Evolutionary conservation across 2,113 vertebrate species (phyloP), one percentile per base, ranked within the genome.

Genomic region (Chaenogobius annularis): DNA sequence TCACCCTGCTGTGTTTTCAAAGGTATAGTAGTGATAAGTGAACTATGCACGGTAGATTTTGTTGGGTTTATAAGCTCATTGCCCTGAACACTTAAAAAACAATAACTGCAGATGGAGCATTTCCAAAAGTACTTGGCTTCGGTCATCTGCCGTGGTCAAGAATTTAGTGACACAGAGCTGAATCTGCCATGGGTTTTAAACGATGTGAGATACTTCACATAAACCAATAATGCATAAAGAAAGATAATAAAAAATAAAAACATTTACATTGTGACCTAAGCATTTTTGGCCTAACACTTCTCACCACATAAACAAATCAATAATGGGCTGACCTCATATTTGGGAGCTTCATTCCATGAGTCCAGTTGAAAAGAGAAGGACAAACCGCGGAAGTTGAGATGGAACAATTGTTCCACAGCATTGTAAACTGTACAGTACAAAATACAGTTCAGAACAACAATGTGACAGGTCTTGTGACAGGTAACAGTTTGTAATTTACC

Each of bases 301-400:
- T 23, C 50, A 52, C n/a, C 6, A 10, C 17, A 54, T 54, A 43
- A 48, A 62, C 7, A 15, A 67, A 64, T 1, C 2, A 0, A 23
- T 23, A 59, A 40, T 0, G 1, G 55, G 64, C 95, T 95, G 77
- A 98, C 98, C 97, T 99, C 98, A 9, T 98, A 99, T 83, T 99
- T 99, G 0, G 98, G 98, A 80, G 96, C 96, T 92, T 99, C 98
- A n/a, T 95, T 97, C 97, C 97, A 98, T 0, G 96, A 97, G 89
- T 99, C 98, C 89, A 99, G 93, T 84, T 98, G 98, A 86, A 99
- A 99, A 83, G 96, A 98, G 93, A 99, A 99, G 0, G 98, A 99
- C 68, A 99, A 91, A 85, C 98, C 98, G 88, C 98, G 94, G 86
- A 99, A 99, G 92, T 98, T 99, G 92, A 99, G 96, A 91, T 99